Evolutionary conservation across 2,797 vertebrate species (phyloP).

Genomic region (Anguilla obscura): DNA sequence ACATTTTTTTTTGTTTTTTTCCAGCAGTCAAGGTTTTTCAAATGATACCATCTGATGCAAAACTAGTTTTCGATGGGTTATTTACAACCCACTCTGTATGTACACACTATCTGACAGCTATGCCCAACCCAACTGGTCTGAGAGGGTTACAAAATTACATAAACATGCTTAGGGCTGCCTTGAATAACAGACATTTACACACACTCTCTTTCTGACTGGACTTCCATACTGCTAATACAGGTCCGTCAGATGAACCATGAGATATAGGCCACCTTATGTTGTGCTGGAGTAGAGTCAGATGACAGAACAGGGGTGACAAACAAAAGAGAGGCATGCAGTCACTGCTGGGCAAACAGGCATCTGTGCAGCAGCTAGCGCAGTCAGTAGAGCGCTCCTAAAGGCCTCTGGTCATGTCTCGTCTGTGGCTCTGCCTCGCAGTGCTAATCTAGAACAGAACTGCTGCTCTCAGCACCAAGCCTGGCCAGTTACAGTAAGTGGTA

Average conservation of each 20-base stretch:
- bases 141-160: neutral
- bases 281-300: constrained; percentile 29
- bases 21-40: no score
- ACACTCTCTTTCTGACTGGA: constrained; percentile 33
- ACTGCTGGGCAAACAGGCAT: neutral
- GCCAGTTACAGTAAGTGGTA: constrained; percentile 25
- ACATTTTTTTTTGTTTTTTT: no score
- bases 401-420: neutral
- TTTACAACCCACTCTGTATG: no score
- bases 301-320: constrained; percentile 33
- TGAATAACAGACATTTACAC: constrained; percentile 24
- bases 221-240: constrained; percentile 14
- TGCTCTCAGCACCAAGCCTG: constrained; percentile 23
- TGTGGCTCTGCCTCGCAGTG: neutral
- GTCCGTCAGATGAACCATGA: constrained; percentile 23
- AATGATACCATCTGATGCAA: no score
- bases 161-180: neutral
- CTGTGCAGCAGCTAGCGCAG: neutral
- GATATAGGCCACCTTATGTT: constrained; percentile 22
- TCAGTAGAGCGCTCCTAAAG: constrained; percentile 3
- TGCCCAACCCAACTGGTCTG: neutral
- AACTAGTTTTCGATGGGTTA: no score
- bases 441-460: neutral
- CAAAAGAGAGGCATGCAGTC: constrained; percentile 19
- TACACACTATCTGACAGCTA: no score